phyloP scores from a whole-genome alignment of 2,113 vertebrate genomes.

The Centropus bengalensis region DNA sequence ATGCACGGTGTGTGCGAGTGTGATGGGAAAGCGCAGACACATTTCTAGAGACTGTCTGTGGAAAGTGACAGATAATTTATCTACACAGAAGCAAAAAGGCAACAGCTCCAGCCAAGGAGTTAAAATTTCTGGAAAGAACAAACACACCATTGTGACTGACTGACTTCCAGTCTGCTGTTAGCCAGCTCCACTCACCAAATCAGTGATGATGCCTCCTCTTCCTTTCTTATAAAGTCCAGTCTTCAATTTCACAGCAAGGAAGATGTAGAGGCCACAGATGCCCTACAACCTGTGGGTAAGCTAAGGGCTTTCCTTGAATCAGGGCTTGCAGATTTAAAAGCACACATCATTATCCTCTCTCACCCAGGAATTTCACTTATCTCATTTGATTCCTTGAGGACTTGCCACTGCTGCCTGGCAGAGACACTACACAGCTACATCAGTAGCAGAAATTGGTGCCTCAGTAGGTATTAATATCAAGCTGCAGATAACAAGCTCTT shows the following conservation, averaged over 20 bases:
- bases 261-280: neutral
- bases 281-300: fast-evolving
- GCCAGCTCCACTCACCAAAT: neutral
- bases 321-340: neutral
- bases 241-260: neutral
- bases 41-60: neutral
- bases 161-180: neutral
- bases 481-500: neutral
- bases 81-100: fast-evolving
- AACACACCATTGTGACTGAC: neutral
- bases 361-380: neutral
- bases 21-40: neutral
- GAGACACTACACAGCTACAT: fast-evolving
- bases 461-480: neutral
- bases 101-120: neutral
- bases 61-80: neutral
- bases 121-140: neutral
- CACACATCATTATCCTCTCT: neutral
- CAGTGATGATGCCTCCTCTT: neutral
- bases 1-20: fast-evolving
- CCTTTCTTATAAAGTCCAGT: neutral
- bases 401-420: neutral
- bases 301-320: neutral
- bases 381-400: neutral
- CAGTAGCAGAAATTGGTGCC: neutral